Conservation (phyloP, 2,797 vertebrate species). For the Ceryle rudis region DNA sequence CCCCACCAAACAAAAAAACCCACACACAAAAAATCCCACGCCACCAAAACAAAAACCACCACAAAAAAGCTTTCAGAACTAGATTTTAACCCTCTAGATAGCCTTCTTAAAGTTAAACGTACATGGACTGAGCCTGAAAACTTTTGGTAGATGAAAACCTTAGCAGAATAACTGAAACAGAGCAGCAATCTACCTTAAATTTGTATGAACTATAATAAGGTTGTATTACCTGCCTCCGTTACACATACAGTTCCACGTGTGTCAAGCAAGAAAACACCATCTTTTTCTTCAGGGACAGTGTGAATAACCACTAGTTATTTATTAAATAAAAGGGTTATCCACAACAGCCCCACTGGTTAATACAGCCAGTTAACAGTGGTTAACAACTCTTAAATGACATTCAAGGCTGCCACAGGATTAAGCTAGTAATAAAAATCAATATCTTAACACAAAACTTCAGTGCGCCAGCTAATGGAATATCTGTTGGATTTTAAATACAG, state of each 20-base stretch:
- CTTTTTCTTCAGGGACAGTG: not conserved
- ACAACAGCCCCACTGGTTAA: not conserved
- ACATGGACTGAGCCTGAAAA: not conserved
- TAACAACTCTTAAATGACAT: not conserved
- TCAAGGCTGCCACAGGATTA: not conserved
- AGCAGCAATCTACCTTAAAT: not conserved
- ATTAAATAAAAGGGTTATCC: not conserved
- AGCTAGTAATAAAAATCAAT: not conserved
- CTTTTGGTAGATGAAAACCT: not conserved
- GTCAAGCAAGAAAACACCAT: not conserved
- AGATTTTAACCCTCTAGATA: not conserved
- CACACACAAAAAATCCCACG: too few relatives aligned
- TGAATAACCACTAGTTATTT: not conserved
- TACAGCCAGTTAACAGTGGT: not conserved
- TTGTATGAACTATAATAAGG: not conserved
- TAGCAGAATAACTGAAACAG: not conserved
- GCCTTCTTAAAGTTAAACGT: not conserved
- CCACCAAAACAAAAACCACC: too few relatives aligned
- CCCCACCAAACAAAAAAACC: too few relatives aligned
- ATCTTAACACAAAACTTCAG: not conserved
- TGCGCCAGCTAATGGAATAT: not conserved
- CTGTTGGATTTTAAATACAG: not conserved
- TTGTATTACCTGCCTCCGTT: not conserved
- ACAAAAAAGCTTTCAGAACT: not conserved
- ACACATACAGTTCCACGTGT: not conserved